A percentile compares a stretch with the other conserved stretches of the same genome.
Evolutionary conservation across 2,888 invertebrate genomes (phyloP).

Genomic region (Xylota sylvarum): DNA sequence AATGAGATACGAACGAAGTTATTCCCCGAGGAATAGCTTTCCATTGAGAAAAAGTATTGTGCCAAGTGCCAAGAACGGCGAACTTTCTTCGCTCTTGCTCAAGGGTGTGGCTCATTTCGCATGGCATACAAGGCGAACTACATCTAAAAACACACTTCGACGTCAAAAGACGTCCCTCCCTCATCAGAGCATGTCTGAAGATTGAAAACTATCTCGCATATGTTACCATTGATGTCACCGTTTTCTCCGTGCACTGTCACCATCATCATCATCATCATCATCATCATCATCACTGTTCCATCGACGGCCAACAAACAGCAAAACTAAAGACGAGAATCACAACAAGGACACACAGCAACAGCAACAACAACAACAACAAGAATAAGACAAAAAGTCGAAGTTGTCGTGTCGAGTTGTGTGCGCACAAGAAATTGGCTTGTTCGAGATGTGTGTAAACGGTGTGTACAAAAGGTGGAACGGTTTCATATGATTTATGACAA

Average conservation of each 20-base stretch:
- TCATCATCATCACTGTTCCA: slow-evolving; percentile 38
- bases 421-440: slow-evolving; percentile 67
- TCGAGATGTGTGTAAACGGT: slow-evolving; percentile 62
- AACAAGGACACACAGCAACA: not conserved
- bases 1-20: no score
- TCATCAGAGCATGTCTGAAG: not conserved
- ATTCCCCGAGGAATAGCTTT: not conserved
- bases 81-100: not conserved
- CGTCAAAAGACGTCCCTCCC: not conserved
- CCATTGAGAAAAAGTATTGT: not conserved
- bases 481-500: slow-evolving; percentile 72
- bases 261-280: slow-evolving; percentile 58
- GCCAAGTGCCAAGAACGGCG: not conserved
- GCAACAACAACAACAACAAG: slow-evolving; percentile 14
- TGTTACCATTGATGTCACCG: slow-evolving; percentile 57
- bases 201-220: slow-evolving; percentile 52
- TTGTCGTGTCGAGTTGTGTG: slow-evolving; percentile 10
- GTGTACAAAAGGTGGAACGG: slow-evolving; percentile 68
- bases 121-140: not conserved
- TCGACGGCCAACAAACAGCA: no score
- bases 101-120: slow-evolving; percentile 30
- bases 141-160: slow-evolving; percentile 10
- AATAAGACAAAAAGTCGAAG: slow-evolving; percentile 33
- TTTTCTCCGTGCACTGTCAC: slow-evolving; percentile 60
- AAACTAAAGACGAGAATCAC: slow-evolving; percentile 24